Conservation (phyloP, 2,113 vertebrate genomes). For the Oncorhynchus gorbuscha region DNA sequence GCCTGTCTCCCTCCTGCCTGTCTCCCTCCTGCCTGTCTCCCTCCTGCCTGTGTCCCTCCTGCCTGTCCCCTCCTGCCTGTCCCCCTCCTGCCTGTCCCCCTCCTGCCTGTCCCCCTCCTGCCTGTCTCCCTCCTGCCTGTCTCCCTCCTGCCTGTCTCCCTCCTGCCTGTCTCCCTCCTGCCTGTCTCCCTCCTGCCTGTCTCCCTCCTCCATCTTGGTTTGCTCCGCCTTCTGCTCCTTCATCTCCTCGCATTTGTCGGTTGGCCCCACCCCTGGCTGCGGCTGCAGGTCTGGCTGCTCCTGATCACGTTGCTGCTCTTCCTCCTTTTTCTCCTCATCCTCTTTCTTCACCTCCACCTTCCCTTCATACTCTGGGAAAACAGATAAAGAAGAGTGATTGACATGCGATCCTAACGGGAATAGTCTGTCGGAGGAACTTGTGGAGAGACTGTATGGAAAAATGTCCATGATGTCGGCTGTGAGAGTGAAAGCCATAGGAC, state of each 20-base stretch:
- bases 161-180: constrained; percentile 31
- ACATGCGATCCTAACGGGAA: no score
- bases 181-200: no score
- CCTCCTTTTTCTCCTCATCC: background rate
- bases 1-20: background rate
- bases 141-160: constrained; percentile 11
- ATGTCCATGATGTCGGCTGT: no score
- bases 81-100: constrained; percentile 10
- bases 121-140: background rate
- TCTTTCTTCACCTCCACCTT: constrained; percentile 17
- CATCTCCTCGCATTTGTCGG: constrained; percentile 10
- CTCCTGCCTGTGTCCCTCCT: constrained; percentile 31
- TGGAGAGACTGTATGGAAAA: no score
- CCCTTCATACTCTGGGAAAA: background rate
- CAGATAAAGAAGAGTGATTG: background rate
- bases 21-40: constrained; percentile 11
- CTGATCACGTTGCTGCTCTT: constrained; percentile 28
- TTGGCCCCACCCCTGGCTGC: background rate
- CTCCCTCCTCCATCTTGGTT: constrained; percentile 27
- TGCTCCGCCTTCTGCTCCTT: constrained; percentile 43
- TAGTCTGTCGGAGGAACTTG: no score
- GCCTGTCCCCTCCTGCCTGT: constrained; percentile 31
- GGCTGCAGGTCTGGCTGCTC: constrained; percentile 50
- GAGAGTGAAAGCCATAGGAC: no score
- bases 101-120: constrained; percentile 32